Evolutionary conservation across 1,140 invertebrate species (phyloP), one percentile per base, ranked within the genome.

Genomic region (Aphis gossypii): DNA sequence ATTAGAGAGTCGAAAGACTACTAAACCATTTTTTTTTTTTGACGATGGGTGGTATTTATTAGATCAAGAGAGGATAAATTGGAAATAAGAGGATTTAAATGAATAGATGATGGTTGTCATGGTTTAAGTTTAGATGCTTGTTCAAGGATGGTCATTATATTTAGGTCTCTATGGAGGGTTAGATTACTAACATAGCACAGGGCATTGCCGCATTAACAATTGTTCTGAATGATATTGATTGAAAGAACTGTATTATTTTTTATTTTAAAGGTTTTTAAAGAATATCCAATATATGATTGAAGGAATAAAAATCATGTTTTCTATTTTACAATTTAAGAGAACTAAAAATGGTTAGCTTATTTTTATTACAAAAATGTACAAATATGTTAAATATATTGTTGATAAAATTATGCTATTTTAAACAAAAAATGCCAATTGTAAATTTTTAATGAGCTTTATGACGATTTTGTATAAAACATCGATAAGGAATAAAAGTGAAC

Each of bases 51-150:
- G n/a, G 30, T 76, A 76, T 76, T 76, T 76, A 76, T 76, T 76
- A 76, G 60, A 76, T n/a, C 30, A 76, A 76, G 14, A 76, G n/a
- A 35, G 14, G n/a, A 76, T 76, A 76, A 76, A 76, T 76, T 76
- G 30, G 14, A 76, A 76, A 76, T 76, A 76, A 76, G 60, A 76
- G 60, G 60, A 76, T 76, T 76, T 76, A 76, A 76, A 76, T 76
- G 14, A 76, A 51, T 51, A 76, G 14, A 76, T 76, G 18, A 35
- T n/a, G 30, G n/a, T n/a, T 76, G 18, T n/a, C n/a, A 76, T 76
- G 30, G 14, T n/a, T 76, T n/a, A 76, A n/a, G 30, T 76, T 76
- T 76, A 76, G 56, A 76, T 76, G 4, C 14, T 18, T 76, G n/a
- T n/a, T 18, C 5, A 30, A n/a, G 30, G 60, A 18, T 76, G 60